phyloP scores from a whole-genome alignment of 1,140 invertebrate genomes.

The Stegodyphus mimosarum region DNA sequence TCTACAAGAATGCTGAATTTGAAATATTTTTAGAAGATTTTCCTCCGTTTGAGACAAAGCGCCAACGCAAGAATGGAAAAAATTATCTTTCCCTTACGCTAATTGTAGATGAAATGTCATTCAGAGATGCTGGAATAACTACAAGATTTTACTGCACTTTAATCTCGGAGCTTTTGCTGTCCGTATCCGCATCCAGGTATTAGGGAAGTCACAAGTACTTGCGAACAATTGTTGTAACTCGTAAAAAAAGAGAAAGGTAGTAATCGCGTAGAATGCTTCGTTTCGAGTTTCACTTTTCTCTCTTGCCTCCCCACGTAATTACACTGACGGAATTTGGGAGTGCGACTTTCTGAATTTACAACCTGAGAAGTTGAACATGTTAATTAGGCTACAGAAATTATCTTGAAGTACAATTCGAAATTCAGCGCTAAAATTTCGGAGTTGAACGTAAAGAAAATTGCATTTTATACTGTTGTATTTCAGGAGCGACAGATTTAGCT shows the following conservation, averaged over 20 bases:
- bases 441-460: no score
- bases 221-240: neutral
- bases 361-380: slow-evolving; percentile 7
- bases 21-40: slow-evolving; percentile 46
- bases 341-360: neutral
- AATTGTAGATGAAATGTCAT: slow-evolving; percentile 49
- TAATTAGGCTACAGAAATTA: slow-evolving; percentile 40
- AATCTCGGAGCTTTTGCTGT: neutral
- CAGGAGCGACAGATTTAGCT: no score
- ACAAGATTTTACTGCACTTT: neutral
- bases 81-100: slow-evolving; percentile 21
- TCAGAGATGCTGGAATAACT: neutral
- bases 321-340: slow-evolving; percentile 26
- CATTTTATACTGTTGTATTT: no score
- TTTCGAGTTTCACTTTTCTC: slow-evolving; percentile 12
- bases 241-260: slow-evolving; percentile 11
- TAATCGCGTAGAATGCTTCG: slow-evolving; percentile 5
- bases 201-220: neutral
- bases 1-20: slow-evolving; percentile 12
- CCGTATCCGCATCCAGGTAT: neutral
- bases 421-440: no score
- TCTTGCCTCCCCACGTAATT: slow-evolving; percentile 20
- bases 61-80: neutral
- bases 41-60: neutral
- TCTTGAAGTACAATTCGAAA: neutral